A percentile compares a stretch with the other conserved stretches of the same genome.
Evolutionary conservation across 1,140 invertebrate genomes (phyloP).

Genomic region (Lethrus apterus): DNA sequence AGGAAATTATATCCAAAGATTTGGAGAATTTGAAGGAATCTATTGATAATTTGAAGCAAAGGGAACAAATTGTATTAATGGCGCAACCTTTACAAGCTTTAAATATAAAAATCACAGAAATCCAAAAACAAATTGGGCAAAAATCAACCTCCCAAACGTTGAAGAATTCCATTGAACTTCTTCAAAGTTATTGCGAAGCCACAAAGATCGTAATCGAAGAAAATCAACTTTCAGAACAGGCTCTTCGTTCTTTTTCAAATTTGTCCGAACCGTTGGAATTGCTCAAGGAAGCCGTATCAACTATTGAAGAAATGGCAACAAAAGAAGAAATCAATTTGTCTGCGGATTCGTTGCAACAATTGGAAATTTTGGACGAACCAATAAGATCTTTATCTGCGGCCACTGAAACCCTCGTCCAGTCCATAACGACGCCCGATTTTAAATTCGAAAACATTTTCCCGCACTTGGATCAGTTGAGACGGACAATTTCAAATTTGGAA

Average conservation of each 20-base stretch:
- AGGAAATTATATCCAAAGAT: too few species aligned
- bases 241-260: not conserved
- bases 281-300: not conserved
- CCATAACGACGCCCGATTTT: not conserved
- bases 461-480: too few species aligned
- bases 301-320: conserved; percentile 2
- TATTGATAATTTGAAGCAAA: too few species aligned
- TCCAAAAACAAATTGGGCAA: conserved; percentile 5
- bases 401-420: too few species aligned
- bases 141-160: not conserved
- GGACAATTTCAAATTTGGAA: too few species aligned
- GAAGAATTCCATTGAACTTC: too few species aligned
- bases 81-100: conserved; percentile 4
- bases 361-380: not conserved
- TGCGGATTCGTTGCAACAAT: not conserved
- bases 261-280: not conserved
- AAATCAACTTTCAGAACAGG: not conserved
- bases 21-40: too few species aligned
- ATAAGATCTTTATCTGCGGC: not conserved
- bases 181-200: too few species aligned
- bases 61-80: not conserved
- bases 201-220: too few species aligned
- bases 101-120: not conserved
- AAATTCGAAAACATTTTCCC: conserved; percentile 1
- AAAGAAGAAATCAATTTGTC: too few species aligned